Base-by-base conservation (phyloP, 2,797 vertebrate genomes). In the Danio jaintianensis region DNA sequence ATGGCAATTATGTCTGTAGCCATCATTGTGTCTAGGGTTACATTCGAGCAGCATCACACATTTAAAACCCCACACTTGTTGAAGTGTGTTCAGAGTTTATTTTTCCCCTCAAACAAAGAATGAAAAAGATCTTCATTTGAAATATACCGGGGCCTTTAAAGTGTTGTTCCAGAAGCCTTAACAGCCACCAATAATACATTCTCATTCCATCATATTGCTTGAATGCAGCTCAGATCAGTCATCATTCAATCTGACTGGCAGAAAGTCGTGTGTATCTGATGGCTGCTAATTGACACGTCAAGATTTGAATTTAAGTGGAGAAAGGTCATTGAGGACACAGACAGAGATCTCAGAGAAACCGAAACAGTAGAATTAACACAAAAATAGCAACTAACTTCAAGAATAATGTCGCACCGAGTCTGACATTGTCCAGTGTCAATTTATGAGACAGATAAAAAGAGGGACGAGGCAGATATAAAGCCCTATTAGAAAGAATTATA, bases 321-420 rank as follows among this genome's bases (percentile, higher is more conserved):
- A 75, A 75, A 75, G n/a, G 58, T 63, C 45, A 52, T 45, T 6
- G 58, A 50, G 20, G 72, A 75, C 58, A 40, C 9, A 7, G 38
- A 29, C 1, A 1, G 12, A 3, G 12, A 70, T 53, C 42, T 48
- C 20, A 12, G 48, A n/a, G 48, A 69, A 4, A 53, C 67, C 13
- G 36, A 16, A 55, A 36, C 42, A 38, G 29, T 29, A 29, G 58
- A 48, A 63, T 52, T 75, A 47, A 48, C 10, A 75, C 29, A 50
- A 42, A 62, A 74, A 56, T 38, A 48, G 55, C 71, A 61, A 61
- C 61, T 48, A 48, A 61, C 42, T 61, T 56, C 64, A 3, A 75
- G 58, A 75, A 61, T 11, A 61, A 61, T 62, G 29, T 38, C 58
- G 52, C 45, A 52, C 29, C 20, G 58, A 61, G 47, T 36, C 66